Conservation (phyloP, 2,113 vertebrate genomes). For the Phylloscopus whistleri region DNA sequence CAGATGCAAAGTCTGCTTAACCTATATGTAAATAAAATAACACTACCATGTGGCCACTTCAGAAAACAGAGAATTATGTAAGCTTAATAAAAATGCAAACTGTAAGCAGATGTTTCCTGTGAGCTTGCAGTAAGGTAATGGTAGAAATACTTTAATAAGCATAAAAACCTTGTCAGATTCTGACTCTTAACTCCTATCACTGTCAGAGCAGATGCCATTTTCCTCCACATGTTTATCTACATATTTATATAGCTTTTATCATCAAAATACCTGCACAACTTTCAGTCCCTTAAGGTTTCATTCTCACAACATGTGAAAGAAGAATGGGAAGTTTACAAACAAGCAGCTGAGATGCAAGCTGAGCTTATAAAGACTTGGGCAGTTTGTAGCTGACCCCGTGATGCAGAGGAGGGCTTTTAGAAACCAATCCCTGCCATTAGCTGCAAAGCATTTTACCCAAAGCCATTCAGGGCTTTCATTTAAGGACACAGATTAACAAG, state of each 20-base stretch:
- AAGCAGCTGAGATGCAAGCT: not conserved
- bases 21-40: not conserved
- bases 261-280: not conserved
- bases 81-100: not conserved
- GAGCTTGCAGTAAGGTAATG: not conserved
- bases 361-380: not conserved
- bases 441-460: not conserved
- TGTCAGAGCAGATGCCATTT: not conserved
- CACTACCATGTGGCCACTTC: not conserved
- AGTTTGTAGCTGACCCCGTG: not conserved
- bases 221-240: not conserved
- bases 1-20: not conserved
- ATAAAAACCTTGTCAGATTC: not conserved
- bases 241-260: not conserved
- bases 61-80: not conserved
- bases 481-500: conserved; percentile 32
- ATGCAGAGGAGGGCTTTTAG: not conserved
- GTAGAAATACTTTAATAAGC: not conserved
- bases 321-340: not conserved
- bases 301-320: not conserved
- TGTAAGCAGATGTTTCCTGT: not conserved
- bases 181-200: not conserved
- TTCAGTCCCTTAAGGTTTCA: not conserved
- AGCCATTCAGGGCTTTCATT: not conserved
- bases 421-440: not conserved